These are phyloP conservation scores for Agrochola lota DNA, from an alignment of 2,888 invertebrate species.

Conservation along the genomic window DNA sequence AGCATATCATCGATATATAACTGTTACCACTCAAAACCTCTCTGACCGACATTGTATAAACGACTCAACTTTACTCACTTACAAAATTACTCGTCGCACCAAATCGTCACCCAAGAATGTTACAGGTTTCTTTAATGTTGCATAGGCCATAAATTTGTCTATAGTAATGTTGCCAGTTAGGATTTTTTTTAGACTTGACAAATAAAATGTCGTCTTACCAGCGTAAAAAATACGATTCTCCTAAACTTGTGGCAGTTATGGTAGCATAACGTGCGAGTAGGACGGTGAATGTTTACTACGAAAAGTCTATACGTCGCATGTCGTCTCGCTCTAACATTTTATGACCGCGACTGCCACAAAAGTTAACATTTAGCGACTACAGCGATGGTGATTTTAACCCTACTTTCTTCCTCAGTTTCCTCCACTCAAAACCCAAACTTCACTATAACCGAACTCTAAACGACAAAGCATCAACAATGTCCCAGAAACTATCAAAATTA, in stretches of 20 bases:
- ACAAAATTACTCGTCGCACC: slow-evolving; percentile 37
- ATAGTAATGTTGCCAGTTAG: background rate
- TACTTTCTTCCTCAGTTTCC: too few relatives aligned
- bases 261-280: background rate
- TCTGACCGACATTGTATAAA: background rate
- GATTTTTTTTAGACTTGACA: background rate
- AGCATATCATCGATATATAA: background rate
- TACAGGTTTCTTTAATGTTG: slow-evolving; percentile 8
- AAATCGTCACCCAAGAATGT: background rate
- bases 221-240: background rate
- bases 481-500: slow-evolving; percentile 68
- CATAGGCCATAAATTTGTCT: too few relatives aligned
- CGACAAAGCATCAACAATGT: slow-evolving; percentile 72
- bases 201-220: background rate
- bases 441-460: slow-evolving; percentile 71
- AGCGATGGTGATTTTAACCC: background rate
- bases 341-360: background rate
- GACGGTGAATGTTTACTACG: background rate
- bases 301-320: background rate
- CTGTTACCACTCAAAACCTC: background rate
- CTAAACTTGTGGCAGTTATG: background rate
- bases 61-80: slow-evolving; percentile 14
- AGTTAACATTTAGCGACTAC: background rate
- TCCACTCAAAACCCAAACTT: background rate
- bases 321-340: background rate